Percentiles rank a stretch among this genome's conserved stretches.
These are phyloP conservation scores for Cacoxenus indagator DNA, from an alignment of 2,888 invertebrate genomes.

Conservation along the genomic window DNA sequence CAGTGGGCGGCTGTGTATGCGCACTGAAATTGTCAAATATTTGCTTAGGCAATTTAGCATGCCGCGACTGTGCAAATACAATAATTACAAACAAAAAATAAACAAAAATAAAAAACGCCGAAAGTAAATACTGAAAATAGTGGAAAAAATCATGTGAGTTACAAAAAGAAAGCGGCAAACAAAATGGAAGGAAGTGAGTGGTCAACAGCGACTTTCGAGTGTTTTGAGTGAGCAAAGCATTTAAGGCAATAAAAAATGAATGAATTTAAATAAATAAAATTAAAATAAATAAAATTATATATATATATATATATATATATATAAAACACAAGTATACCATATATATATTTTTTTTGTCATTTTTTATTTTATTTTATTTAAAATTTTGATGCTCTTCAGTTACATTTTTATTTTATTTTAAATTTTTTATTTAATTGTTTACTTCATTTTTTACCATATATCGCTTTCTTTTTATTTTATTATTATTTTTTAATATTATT, in stretches of 20 bases:
- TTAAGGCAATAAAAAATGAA: too few relatives aligned
- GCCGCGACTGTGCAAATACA: constrained; percentile 57
- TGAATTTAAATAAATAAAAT: too few relatives aligned
- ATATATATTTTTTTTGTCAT: too few relatives aligned
- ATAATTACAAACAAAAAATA: constrained; percentile 56
- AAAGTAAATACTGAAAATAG: too few relatives aligned
- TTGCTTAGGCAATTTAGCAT: constrained; percentile 64
- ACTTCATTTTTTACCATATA: not conserved
- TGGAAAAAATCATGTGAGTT: constrained; percentile 36
- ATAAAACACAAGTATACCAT: too few relatives aligned
- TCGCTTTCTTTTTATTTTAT: not conserved
- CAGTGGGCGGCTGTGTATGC: not conserved
- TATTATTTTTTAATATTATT: not conserved
- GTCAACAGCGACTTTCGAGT: too few relatives aligned
- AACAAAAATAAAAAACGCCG: constrained; percentile 42
- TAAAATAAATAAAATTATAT: not conserved
- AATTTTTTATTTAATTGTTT: not conserved
- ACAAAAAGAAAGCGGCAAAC: constrained; percentile 24
- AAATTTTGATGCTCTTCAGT: not conserved
- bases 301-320: too few relatives aligned
- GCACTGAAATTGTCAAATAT: constrained; percentile 63
- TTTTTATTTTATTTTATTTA: not conserved
- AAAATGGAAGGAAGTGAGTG: not conserved
- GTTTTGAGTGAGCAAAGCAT: too few relatives aligned
- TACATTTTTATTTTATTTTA: not conserved